phyloP scores from a whole-genome alignment of 1,140 invertebrate genomes.

The Sarcophaga peregrina region DNA sequence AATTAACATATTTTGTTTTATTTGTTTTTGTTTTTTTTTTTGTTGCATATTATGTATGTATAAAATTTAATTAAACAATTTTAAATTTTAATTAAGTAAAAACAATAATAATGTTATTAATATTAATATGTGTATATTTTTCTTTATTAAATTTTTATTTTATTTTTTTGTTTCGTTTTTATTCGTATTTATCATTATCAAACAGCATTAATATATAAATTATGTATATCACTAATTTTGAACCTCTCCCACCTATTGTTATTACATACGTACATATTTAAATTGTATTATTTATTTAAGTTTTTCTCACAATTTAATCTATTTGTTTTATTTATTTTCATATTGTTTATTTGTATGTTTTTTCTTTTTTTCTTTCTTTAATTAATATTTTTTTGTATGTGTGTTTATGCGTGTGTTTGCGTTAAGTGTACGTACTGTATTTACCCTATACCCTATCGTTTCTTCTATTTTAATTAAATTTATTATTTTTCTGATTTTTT shows the following conservation, averaged over 20 bases:
- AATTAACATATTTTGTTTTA: background rate
- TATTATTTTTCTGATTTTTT: slow-evolving; percentile 31
- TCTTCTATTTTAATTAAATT: slow-evolving; percentile 17
- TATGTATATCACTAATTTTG: slow-evolving; percentile 27
- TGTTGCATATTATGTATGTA: slow-evolving; percentile 2
- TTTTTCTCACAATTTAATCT: slow-evolving; percentile 36
- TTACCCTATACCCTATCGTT: background rate
- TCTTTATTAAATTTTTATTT: background rate
- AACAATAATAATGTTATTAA: slow-evolving; percentile 34
- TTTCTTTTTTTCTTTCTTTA: slow-evolving; percentile 19
- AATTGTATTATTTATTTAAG: slow-evolving; percentile 25
- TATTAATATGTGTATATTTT: background rate
- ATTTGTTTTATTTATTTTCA: slow-evolving; percentile 32
- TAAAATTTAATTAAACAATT: slow-evolving; percentile 42
- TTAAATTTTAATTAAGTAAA: slow-evolving; percentile 32
- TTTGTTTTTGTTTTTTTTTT: background rate
- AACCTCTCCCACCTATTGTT: slow-evolving; percentile 18
- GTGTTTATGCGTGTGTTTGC: background rate
- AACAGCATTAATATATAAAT: slow-evolving; percentile 31
- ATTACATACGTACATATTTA: no score
- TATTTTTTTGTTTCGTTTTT: background rate
- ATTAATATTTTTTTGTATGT: slow-evolving; percentile 13
- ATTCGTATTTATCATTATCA: background rate
- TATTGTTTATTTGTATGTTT: slow-evolving; percentile 5
- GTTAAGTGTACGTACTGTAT: background rate